Evolutionary conservation across 2,113 vertebrate genomes (phyloP).

Genomic region (Tachycineta bicolor): DNA sequence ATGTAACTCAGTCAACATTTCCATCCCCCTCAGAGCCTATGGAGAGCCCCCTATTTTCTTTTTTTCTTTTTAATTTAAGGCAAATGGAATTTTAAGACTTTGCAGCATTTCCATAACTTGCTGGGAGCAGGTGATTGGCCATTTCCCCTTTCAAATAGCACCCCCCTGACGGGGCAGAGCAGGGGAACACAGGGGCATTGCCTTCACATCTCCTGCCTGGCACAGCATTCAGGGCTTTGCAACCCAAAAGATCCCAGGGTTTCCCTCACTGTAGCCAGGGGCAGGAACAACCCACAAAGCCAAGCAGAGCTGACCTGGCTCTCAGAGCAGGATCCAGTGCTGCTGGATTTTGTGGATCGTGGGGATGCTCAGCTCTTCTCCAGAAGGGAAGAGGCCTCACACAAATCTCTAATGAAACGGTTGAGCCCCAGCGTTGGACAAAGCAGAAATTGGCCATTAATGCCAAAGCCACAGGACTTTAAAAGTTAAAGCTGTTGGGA

Average conservation of each 20-base stretch:
- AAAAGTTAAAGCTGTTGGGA: constrained; percentile 42
- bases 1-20: constrained; percentile 49
- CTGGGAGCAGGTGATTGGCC: neutral
- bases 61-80: neutral
- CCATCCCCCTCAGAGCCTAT: constrained; percentile 30
- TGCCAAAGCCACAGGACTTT: neutral
- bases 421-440: neutral
- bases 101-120: constrained; percentile 7
- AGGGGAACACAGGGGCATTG: neutral
- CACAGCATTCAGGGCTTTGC: neutral
- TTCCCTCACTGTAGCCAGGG: neutral
- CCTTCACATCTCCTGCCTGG: neutral
- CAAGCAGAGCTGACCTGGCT: neutral
- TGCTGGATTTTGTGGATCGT: neutral
- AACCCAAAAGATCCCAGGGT: neutral
- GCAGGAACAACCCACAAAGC: neutral
- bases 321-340: neutral
- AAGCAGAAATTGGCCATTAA: neutral
- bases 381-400: neutral
- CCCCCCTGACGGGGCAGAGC: neutral
- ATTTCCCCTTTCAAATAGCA: neutral
- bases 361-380: neutral
- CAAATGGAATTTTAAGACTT: constrained; percentile 42
- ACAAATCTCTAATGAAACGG: neutral
- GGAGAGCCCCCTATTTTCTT: neutral